Conservation (phyloP, 2,113 vertebrate species). For the Piliocolobus tephrosceles region DNA sequence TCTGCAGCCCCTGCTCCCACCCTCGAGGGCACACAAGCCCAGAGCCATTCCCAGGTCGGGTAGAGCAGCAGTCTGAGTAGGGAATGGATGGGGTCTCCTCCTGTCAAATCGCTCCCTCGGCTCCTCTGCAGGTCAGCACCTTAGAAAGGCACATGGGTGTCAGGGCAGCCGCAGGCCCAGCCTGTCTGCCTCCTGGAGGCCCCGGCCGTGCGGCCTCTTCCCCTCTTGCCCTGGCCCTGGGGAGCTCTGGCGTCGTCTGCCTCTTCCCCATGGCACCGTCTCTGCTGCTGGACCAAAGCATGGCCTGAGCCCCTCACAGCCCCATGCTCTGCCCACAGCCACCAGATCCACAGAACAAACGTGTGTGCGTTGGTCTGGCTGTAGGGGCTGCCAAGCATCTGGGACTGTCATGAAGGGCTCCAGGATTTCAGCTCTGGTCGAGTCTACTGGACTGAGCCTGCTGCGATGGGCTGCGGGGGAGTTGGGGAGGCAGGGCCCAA, state of each 20-base stretch:
- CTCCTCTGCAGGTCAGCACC: background rate
- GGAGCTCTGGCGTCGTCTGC: background rate
- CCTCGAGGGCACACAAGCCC: background rate
- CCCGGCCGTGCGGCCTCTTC: background rate
- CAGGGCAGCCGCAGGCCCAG: no score
- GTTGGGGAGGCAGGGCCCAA: no score
- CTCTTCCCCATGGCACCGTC: background rate
- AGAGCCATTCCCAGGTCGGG: no score
- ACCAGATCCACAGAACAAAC: background rate
- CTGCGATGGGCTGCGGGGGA: fast-evolving
- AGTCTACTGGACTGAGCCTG: no score
- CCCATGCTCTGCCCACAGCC: background rate
- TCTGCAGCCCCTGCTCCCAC: background rate
- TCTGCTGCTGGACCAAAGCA: no score
- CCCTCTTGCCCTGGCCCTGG: no score
- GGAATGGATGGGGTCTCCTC: background rate
- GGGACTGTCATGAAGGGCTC: no score
- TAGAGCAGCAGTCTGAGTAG: background rate
- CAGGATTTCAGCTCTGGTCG: no score
- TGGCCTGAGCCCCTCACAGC: no score
- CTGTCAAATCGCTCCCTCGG: fast-evolving
- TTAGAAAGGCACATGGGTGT: background rate
- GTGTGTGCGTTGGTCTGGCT: background rate
- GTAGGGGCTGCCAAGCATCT: no score
- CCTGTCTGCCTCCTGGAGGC: background rate